Evolutionary conservation across 2,888 invertebrate species (phyloP).

Genomic region (Junonia oenone): DNA sequence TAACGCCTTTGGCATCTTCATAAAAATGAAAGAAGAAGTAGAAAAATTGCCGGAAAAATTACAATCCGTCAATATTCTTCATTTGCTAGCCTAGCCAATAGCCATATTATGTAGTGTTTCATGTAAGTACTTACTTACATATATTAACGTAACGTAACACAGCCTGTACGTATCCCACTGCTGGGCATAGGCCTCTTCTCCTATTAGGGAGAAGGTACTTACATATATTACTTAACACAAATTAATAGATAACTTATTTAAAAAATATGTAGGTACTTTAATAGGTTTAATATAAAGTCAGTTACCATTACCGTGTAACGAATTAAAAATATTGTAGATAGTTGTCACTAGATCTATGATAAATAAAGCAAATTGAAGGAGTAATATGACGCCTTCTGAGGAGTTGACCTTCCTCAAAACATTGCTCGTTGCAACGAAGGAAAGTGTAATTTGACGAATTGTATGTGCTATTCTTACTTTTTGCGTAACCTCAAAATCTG

Average conservation of each 20-base stretch:
- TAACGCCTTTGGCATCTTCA: too few species aligned
- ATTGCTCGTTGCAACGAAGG: slow-evolving; percentile 1
- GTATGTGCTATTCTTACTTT: not conserved
- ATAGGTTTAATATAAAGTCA: not conserved
- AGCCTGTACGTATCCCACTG: too few species aligned
- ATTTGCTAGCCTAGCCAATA: too few species aligned
- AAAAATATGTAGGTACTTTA: not conserved
- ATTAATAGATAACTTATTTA: not conserved
- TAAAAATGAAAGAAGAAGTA: too few species aligned
- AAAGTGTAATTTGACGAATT: not conserved
- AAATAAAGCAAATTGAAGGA: slow-evolving; percentile 1
- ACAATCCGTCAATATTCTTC: too few species aligned
- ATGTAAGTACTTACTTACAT: not conserved
- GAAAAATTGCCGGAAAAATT: too few species aligned
- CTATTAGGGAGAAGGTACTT: too few species aligned
- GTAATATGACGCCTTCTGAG: not conserved
- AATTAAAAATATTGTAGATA: not conserved
- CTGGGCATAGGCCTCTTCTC: too few species aligned
- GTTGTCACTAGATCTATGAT: not conserved
- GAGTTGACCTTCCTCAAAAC: not conserved
- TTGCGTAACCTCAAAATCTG: not conserved
- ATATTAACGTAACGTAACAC: too few species aligned
- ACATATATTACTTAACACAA: not conserved
- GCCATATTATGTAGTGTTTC: not conserved
- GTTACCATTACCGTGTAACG: not conserved